Conservation (phyloP, 2,888 invertebrate genomes). For the Lordiphosa fenestrarum region DNA sequence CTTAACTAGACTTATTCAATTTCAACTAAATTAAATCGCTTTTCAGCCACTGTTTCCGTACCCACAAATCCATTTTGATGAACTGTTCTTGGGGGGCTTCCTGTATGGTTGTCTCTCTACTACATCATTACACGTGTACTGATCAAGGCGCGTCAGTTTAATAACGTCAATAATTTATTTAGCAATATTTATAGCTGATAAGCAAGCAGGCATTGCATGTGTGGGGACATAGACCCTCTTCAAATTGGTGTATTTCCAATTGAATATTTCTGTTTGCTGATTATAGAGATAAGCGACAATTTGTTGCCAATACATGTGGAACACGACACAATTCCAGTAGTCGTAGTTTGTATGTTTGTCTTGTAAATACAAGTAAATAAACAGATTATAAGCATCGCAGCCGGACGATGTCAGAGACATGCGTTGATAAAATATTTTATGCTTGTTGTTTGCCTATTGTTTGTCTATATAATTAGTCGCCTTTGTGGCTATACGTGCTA, state of each 20-base stretch:
- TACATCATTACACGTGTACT: background rate
- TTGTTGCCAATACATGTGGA: no score
- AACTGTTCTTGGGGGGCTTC: no score
- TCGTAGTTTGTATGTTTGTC: no score
- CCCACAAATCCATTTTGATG: no score
- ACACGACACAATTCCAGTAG: no score
- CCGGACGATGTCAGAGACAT: constrained; percentile 1
- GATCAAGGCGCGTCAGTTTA: constrained; percentile 7
- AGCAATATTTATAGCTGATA: constrained; percentile 31
- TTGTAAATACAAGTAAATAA: background rate
- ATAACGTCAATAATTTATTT: constrained; percentile 29
- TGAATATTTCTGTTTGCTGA: no score
- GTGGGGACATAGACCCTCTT: constrained; percentile 1
- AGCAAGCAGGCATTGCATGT: constrained; percentile 38
- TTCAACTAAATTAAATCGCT: no score
- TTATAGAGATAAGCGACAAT: no score
- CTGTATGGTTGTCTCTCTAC: no score
- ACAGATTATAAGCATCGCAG: constrained; percentile 9
- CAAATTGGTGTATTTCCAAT: no score
- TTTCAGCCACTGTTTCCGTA: no score
- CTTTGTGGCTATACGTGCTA: constrained; percentile 7
- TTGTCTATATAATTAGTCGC: constrained; percentile 20
- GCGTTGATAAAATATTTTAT: constrained; percentile 8
- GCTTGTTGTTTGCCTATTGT: constrained; percentile 5
- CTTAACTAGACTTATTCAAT: no score